Conservation (phyloP, 2,797 vertebrate genomes). For the Ptychobarbus kaznakovi region DNA sequence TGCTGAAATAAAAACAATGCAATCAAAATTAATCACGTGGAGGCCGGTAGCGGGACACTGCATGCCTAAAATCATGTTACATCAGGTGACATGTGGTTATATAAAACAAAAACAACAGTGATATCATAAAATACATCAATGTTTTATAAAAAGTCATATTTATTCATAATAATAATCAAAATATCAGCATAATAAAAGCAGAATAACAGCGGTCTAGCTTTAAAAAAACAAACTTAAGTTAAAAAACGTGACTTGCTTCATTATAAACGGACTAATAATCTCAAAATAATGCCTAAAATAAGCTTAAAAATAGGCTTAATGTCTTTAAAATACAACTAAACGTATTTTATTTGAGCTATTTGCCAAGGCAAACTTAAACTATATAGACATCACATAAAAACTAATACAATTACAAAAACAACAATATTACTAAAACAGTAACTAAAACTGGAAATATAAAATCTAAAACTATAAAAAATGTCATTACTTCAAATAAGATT, state of each 20-base stretch:
- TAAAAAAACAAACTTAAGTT: neutral
- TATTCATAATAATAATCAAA: neutral
- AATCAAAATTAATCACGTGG: neutral
- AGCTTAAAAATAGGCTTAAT: neutral
- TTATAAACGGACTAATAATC: neutral
- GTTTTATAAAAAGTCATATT: neutral
- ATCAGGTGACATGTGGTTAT: neutral
- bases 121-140: neutral
- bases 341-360: neutral
- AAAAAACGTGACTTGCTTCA: neutral
- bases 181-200: neutral
- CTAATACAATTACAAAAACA: neutral
- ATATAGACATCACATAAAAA: too few relatives aligned
- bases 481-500: too few relatives aligned
- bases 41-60: neutral
- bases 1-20: constrained; percentile 75
- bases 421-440: too few relatives aligned
- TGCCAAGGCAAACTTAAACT: neutral
- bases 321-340: neutral
- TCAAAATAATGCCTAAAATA: neutral
- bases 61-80: neutral
- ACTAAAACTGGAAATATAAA: too few relatives aligned
- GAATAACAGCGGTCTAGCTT: neutral
- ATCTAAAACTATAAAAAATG: too few relatives aligned
- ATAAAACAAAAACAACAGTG: neutral